phyloP scores from a whole-genome alignment of 2,888 invertebrate species.

The Drosophila birchii region DNA sequence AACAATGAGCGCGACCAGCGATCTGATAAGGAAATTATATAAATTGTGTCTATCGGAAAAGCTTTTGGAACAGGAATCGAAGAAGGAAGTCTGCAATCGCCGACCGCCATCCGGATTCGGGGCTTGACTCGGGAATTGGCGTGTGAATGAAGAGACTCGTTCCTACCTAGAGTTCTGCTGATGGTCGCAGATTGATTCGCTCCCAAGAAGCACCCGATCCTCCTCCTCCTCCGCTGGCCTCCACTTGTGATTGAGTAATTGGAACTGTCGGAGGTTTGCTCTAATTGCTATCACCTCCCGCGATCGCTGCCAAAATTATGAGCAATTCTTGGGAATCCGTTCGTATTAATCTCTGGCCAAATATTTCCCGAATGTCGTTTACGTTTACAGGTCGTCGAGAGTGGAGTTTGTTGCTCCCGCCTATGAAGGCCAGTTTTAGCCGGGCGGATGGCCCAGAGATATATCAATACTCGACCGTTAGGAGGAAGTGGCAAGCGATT shows the following conservation, averaged over 20 bases:
- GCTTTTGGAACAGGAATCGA: conserved; percentile 39
- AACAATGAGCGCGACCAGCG: conserved; percentile 57
- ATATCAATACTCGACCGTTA: conserved; percentile 45
- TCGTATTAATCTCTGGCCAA: conserved; percentile 11
- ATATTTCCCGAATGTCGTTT: conserved; percentile 37
- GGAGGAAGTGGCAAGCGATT: conserved; percentile 59
- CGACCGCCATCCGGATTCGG: conserved; percentile 47
- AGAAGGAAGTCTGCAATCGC: conserved; percentile 72
- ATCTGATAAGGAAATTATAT: conserved; percentile 76
- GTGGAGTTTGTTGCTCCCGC: conserved; percentile 61
- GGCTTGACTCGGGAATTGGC: conserved; percentile 34
- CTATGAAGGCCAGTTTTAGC: conserved; percentile 42
- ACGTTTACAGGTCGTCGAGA: conserved; percentile 32
- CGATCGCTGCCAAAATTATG: conserved; percentile 64
- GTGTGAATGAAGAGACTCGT: conserved; percentile 61
- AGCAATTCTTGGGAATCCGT: conserved; percentile 53
- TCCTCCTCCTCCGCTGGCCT: not conserved
- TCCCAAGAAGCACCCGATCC: conserved; percentile 26
- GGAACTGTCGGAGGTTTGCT: conserved; percentile 49
- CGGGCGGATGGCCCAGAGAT: conserved; percentile 44
- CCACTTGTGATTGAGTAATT: conserved; percentile 61
- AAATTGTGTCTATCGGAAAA: conserved; percentile 68
- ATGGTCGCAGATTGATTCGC: conserved; percentile 59
- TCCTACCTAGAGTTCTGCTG: conserved; percentile 28
- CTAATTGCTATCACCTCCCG: conserved; percentile 67